A percentile compares a stretch with the other conserved stretches of the same genome.
These are phyloP conservation scores for Rhipidura dahli DNA, from an alignment of 2,113 vertebrate genomes.

Conservation along the genomic window DNA sequence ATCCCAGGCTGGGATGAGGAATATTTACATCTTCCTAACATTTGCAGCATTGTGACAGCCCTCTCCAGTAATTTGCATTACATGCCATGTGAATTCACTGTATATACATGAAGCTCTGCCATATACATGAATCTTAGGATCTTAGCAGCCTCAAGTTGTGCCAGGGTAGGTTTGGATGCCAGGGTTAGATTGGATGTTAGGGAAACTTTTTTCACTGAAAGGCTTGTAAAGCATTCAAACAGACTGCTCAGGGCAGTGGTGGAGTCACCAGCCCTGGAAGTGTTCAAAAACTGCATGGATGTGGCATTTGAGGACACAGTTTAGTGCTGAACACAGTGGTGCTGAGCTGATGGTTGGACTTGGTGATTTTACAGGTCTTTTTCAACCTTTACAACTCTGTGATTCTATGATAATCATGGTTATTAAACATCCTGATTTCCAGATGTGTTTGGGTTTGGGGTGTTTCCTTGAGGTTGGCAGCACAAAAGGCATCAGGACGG, in stretches of 20 bases:
- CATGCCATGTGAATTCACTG: background rate
- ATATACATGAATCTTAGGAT: background rate
- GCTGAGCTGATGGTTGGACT: background rate
- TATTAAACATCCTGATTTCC: background rate
- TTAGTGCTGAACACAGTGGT: background rate
- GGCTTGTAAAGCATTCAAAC: background rate
- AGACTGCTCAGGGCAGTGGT: background rate
- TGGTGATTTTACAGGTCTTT: background rate
- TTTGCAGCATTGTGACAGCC: background rate
- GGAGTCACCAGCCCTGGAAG: background rate
- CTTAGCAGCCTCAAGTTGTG: background rate
- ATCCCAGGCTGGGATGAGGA: background rate
- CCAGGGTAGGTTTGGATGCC: background rate
- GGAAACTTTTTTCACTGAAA: background rate
- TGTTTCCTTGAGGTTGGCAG: background rate
- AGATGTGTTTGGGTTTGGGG: background rate
- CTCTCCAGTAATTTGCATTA: background rate
- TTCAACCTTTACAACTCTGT: background rate
- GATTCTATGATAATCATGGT: fast-evolving
- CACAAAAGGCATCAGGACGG: fast-evolving
- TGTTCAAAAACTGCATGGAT: background rate
- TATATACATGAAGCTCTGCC: background rate
- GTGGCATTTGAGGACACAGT: background rate
- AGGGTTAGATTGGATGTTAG: background rate
- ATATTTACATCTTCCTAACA: background rate